These are phyloP conservation scores for Sphyrna mokarran DNA, from an alignment of 2,113 vertebrate genomes.

Conservation along the genomic window DNA sequence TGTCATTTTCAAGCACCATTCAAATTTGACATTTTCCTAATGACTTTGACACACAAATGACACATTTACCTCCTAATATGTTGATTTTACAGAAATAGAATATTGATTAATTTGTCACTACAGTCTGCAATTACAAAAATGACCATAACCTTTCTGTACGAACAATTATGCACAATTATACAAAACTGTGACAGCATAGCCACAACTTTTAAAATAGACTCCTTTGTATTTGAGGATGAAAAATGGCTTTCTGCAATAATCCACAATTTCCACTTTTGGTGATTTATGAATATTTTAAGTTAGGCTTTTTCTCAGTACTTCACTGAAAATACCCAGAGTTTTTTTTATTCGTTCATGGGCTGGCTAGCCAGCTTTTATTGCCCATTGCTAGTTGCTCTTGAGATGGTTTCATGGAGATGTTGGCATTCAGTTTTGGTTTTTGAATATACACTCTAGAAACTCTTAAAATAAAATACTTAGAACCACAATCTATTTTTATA, in stretches of 20 bases:
- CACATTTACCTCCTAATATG: neutral
- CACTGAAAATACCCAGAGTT: neutral
- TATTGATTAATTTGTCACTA: neutral
- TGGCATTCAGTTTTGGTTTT: neutral
- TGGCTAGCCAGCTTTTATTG: too few relatives aligned
- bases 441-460: neutral
- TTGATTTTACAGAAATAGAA: neutral
- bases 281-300: neutral
- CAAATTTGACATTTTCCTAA: conserved; percentile 25
- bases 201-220: neutral
- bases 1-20: conserved; percentile 10
- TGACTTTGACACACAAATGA: neutral
- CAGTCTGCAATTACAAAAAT: conserved; percentile 4
- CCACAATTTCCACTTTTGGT: neutral
- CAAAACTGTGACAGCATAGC: neutral
- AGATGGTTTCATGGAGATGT: neutral
- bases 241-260: neutral
- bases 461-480: neutral
- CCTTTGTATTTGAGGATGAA: neutral
- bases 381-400: too few relatives aligned
- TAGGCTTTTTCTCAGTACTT: neutral
- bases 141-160: conserved; percentile 3
- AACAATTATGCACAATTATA: neutral
- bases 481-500: neutral
- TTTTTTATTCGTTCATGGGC: too few relatives aligned